Conservation (phyloP, 2,888 invertebrate genomes). For the Isotomurus palustris region DNA sequence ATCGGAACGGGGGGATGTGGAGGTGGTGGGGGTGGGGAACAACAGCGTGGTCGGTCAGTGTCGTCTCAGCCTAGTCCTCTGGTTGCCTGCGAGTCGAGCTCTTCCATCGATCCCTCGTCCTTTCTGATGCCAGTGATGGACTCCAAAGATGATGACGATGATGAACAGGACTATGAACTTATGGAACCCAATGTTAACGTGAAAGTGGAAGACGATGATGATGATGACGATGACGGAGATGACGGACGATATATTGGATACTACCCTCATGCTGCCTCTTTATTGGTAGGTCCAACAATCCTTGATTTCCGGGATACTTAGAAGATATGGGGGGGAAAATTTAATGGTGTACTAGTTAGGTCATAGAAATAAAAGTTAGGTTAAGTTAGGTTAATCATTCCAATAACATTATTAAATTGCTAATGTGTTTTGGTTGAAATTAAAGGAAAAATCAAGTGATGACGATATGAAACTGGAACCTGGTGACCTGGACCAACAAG, state of each 20-base stretch:
- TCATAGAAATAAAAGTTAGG: background rate
- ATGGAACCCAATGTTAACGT: slow-evolving; percentile 39
- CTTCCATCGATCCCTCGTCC: slow-evolving; percentile 31
- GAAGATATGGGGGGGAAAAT: background rate
- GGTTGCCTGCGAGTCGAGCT: slow-evolving; percentile 38
- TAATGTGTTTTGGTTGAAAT: too few relatives aligned
- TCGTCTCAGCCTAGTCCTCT: slow-evolving; percentile 42
- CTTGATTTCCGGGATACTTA: background rate
- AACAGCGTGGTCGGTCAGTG: slow-evolving; percentile 28
- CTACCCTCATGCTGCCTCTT: slow-evolving; percentile 43
- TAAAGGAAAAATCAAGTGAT: slow-evolving; percentile 45
- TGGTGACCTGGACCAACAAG: slow-evolving; percentile 42
- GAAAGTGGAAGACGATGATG: slow-evolving; percentile 45
- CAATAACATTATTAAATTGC: background rate
- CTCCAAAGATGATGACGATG: slow-evolving; percentile 21
- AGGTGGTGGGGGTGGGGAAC: background rate
- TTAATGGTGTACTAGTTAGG: too few relatives aligned
- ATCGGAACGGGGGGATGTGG: slow-evolving; percentile 22
- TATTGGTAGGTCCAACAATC: slow-evolving; percentile 41
- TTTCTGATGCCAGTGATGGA: slow-evolving; percentile 44
- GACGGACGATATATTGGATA: slow-evolving; percentile 44
- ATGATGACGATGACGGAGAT: slow-evolving; percentile 45
- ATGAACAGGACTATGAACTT: slow-evolving; percentile 42
- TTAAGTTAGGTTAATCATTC: background rate
- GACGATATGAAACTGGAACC: slow-evolving; percentile 39